Conservation (phyloP, 1,140 invertebrate species). For the Drosophila cardini region DNA sequence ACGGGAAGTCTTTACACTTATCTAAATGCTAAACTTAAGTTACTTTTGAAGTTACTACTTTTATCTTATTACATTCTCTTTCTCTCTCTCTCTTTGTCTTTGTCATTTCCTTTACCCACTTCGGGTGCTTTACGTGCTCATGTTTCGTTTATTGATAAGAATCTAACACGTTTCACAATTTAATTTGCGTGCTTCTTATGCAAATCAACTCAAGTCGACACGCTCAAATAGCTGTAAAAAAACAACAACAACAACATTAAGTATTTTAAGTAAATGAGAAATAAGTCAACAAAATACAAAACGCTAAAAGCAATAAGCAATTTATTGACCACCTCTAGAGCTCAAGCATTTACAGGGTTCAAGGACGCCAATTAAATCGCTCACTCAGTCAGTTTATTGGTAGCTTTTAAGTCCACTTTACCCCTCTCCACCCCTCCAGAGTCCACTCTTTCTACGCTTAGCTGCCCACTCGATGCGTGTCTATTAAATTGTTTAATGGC, state of each 20-base stretch:
- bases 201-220: conserved; percentile 54
- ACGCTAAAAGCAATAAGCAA: conserved; percentile 18
- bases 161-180: conserved; percentile 78
- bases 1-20: conserved; percentile 25
- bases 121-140: conserved; percentile 43
- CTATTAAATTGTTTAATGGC: too few relatives aligned
- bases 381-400: background rate
- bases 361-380: conserved; percentile 32
- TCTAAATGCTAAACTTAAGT: conserved; percentile 5
- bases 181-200: conserved; percentile 72
- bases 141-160: conserved; percentile 60
- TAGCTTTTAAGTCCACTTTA: background rate
- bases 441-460: too few relatives aligned
- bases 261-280: conserved; percentile 13
- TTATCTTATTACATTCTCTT: background rate
- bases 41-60: conserved; percentile 10
- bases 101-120: background rate
- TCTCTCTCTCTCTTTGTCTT: background rate
- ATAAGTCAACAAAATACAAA: conserved; percentile 13
- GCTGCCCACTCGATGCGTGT: too few relatives aligned
- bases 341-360: conserved; percentile 35
- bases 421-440: background rate
- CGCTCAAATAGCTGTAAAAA: conserved; percentile 25
- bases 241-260: conserved; percentile 22
- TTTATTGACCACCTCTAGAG: conserved; percentile 21